Base-by-base conservation (phyloP, 2,888 invertebrate genomes). In the Achlya flavicornis region DNA sequence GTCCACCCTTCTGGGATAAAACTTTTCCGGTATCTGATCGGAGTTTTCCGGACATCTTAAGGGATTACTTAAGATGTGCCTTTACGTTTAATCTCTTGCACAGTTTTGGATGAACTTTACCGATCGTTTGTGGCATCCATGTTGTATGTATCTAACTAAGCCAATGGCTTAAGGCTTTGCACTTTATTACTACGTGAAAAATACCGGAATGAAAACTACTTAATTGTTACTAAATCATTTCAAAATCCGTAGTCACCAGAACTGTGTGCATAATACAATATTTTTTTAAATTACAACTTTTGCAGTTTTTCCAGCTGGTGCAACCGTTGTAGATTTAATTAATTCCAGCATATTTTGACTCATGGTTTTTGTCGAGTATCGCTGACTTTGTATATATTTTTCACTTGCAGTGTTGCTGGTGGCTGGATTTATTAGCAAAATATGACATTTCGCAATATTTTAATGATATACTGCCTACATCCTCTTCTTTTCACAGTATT, bases 21-120 rank as follows among this genome's bases (percentile, higher is more conserved):
- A 86, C 79, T 83, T 86, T 85, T 77, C 76, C 73, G 68, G 70
- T 76, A 77, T 79, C 76, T 69, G 75, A 76, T 76, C 73, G 71
- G 76, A 69, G 73, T 77, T 77, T 72, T 78, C 71, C 77, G 76
- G 76, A 76, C 73, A 74, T 78, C 78, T 78, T 75, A 76, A 73
- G 65, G 69, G 69, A 81, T 75, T 81, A 76, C 73, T 70, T 69
- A 70, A 71, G 62, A 65, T 67, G 64, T 61, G 64, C 61, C 67
- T 70, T 66, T 68, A 63, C 66, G 67, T 65, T 73, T 74, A 70
- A 69, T 67, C 69, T 69, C 70, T 66, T 61, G 48, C 19, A 60
- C 43, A 46, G 46, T 61, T 61, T 43, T 32, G 48, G 26, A 58
- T 61, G 16, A 46, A 10, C 7, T 38, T 38, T 3, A 43, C 14